Evolutionary conservation across 35 echinoderm and acorn worm genomes (phyloP).

Genomic region (Ptychodera flava): DNA sequence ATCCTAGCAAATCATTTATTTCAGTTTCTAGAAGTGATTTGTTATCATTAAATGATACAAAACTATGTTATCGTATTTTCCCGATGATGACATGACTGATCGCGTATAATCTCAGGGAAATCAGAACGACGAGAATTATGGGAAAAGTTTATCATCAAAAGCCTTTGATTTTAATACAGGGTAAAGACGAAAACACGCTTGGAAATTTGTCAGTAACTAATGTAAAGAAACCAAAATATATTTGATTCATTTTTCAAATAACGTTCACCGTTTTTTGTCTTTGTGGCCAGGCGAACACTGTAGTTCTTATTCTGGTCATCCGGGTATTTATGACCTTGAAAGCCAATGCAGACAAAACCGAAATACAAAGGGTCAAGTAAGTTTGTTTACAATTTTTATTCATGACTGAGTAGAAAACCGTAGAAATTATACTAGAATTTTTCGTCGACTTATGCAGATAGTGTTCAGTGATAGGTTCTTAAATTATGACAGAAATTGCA

Average conservation of each 20-base stretch:
- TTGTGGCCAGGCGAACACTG: conserved; percentile 30
- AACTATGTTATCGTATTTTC: background rate
- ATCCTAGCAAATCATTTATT: background rate
- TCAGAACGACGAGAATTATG: too few species aligned
- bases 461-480: background rate
- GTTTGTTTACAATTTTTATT: background rate
- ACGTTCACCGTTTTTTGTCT: background rate
- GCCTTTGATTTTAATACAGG: background rate
- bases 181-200: background rate
- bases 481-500: background rate
- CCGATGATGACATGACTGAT: background rate
- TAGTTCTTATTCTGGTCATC: conserved; percentile 50
- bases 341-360: conserved; percentile 54
- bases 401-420: background rate
- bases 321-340: conserved; percentile 66
- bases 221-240: background rate
- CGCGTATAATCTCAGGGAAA: background rate
- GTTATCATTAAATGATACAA: background rate
- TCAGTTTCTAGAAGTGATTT: background rate
- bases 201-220: background rate
- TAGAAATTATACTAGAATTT: background rate
- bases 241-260: background rate
- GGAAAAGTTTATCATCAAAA: background rate
- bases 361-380: conserved; percentile 55
- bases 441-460: background rate